Evolutionary conservation across 2,797 vertebrate genomes (phyloP).

Genomic region (Apodemus agrarius): DNA sequence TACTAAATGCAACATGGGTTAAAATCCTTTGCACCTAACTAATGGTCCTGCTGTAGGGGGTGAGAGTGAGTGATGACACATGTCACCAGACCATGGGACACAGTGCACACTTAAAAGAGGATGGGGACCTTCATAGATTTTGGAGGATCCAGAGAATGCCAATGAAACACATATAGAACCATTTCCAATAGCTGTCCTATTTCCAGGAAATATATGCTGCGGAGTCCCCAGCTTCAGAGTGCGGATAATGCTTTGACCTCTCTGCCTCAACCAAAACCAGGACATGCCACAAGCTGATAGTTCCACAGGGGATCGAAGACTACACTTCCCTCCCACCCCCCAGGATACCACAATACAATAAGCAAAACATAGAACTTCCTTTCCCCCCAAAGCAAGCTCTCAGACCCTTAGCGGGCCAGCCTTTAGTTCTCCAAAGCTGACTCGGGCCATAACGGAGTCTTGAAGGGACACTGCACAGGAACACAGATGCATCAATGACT

Average conservation of each 20-base stretch:
- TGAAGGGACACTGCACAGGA: background rate
- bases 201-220: background rate
- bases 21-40: background rate
- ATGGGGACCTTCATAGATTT: background rate
- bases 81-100: background rate
- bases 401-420: background rate
- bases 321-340: background rate
- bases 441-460: background rate
- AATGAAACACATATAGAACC: background rate
- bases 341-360: background rate
- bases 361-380: background rate
- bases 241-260: background rate
- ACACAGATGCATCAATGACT: background rate
- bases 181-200: background rate
- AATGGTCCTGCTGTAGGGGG: fast-evolving
- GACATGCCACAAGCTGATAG: background rate
- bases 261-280: background rate
- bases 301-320: background rate
- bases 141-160: background rate
- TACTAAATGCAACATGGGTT: background rate
- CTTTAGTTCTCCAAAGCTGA: background rate
- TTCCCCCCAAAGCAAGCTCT: background rate
- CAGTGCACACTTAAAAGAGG: background rate
- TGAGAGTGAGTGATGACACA: fast-evolving
- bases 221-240: background rate